Base-by-base conservation (phyloP, 2,797 vertebrate species). In the Mus caroli region DNA sequence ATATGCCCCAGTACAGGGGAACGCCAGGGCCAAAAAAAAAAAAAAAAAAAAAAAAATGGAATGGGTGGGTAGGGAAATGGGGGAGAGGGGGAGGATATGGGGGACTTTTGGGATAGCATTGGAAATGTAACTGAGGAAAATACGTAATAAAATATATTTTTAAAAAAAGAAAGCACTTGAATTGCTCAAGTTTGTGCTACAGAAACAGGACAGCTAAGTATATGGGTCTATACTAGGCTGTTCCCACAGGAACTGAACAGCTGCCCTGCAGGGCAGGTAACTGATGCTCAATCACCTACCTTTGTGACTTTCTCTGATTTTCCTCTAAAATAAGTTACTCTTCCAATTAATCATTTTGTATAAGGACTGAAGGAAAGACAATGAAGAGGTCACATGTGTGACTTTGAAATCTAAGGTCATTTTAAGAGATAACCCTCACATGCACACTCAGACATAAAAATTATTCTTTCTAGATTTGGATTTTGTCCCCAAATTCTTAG, bases 281-380 rank as follows among this genome's bases (percentile, higher is more conserved):
- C 4, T 90, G 83, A 62, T 8, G 71, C 0, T n/a, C 22, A 64
- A 78, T 54, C n/a, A 87, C 34, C 86, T 86, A 84, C 76, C 91
- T 80, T 79, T 79, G 73, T 80, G 12, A 24, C 7, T 9, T 58
- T 13, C 1, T 94, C 52, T 71, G 43, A 10, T 90, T 88, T 2
- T 88, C 34, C 94, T 94, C 89, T 69, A 88, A 85, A 52, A 58
- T 17, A 6, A 24, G 94, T 96, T 9, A 88, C 28, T 88, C 64
- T 67, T 94, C 43, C 4, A 46, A 4, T 76, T 17, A 52, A 62
- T 9, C 14, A 84, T 92, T 73, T 88, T 34, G 76, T 58, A 17
- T 6, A 94, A 80, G 17, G 37, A 56, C 58, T 64, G 52, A 95
- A 14, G 46, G 6, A 37, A 28, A 22, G 22, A 17, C 6, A 12